These are phyloP conservation scores for Ctenodactylus gundi DNA, from an alignment of 2,113 vertebrate species.

Conservation along the genomic window DNA sequence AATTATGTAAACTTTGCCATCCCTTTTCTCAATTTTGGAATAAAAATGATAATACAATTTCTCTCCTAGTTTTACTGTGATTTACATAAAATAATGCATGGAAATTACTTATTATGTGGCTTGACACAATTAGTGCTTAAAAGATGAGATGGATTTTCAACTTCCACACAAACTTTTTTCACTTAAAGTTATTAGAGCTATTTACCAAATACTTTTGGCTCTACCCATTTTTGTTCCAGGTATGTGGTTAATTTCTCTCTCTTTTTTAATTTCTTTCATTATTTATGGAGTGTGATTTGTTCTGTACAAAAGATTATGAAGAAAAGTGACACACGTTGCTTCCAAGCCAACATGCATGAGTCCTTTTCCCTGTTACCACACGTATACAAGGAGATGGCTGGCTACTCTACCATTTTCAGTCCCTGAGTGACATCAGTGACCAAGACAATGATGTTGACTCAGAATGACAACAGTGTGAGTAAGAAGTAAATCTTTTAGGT, in stretches of 20 bases:
- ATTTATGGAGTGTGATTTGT: background rate
- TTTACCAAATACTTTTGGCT: background rate
- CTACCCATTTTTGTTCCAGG: background rate
- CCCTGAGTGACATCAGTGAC: background rate
- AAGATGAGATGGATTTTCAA: slow-evolving; percentile 6
- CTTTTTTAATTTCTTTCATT: background rate
- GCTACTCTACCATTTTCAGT: background rate
- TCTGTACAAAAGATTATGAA: background rate
- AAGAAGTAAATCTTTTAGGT: background rate
- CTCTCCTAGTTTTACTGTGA: background rate
- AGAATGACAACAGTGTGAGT: background rate
- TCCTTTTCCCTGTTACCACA: background rate
- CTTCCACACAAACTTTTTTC: background rate
- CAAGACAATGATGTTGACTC: background rate
- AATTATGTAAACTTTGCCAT: background rate
- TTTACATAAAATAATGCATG: background rate
- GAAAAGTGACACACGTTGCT: background rate
- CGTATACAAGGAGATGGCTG: background rate
- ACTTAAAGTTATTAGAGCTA: background rate
- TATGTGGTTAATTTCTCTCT: background rate
- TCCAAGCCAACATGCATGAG: background rate
- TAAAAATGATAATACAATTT: background rate
- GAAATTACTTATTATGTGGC: background rate
- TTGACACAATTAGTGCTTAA: background rate
- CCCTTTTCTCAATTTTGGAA: slow-evolving; percentile 25